Evolutionary conservation across 1,140 invertebrate genomes (phyloP).

Genomic region (Argopecten irradians): DNA sequence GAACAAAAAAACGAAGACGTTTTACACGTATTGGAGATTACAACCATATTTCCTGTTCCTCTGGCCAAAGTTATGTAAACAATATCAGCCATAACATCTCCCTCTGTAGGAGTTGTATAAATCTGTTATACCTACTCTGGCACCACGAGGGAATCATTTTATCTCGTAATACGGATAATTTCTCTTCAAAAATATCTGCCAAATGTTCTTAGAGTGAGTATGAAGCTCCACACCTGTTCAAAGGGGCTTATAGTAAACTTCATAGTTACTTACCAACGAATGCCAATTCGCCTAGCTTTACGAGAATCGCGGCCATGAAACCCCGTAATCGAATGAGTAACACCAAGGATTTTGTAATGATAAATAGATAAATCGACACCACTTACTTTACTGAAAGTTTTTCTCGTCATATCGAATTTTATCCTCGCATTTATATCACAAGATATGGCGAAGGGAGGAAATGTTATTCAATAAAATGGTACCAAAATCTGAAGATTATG

Average conservation of each 20-base stretch:
- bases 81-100: neutral
- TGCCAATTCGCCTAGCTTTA: neutral
- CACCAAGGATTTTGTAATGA: neutral
- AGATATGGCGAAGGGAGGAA: neutral
- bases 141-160: neutral
- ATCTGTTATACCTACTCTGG: neutral
- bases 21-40: neutral
- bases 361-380: neutral
- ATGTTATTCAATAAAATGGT: too few relatives aligned
- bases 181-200: neutral
- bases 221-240: neutral
- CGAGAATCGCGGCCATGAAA: neutral
- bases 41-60: neutral
- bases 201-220: neutral
- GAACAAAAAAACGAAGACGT: neutral
- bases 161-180: neutral
- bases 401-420: neutral
- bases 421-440: neutral
- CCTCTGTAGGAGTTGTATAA: neutral
- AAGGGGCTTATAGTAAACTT: neutral
- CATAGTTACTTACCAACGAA: neutral
- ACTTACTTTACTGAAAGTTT: neutral
- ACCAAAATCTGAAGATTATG: too few relatives aligned
- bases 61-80: neutral
- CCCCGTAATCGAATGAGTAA: neutral